phyloP scores from a whole-genome alignment of 92 coral and sea anemone species.

The Phenganax stokvisi region DNA sequence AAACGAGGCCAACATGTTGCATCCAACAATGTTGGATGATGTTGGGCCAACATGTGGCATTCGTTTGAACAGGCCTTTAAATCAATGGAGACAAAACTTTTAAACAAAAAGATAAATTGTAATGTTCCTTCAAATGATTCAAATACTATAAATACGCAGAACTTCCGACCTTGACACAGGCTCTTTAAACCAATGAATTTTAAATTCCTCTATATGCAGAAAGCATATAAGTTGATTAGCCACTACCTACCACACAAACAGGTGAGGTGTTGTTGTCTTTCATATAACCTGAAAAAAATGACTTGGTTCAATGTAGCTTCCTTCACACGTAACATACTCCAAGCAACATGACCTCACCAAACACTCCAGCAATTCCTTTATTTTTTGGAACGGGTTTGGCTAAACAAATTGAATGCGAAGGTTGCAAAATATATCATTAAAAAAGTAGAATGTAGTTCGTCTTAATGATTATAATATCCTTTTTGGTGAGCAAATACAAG shows the following conservation, averaged over 20 bases:
- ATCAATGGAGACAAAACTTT: too few relatives aligned
- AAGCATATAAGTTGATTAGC: too few relatives aligned
- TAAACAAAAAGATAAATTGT: too few relatives aligned
- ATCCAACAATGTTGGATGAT: too few relatives aligned
- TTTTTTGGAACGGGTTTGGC: constrained; percentile 92
- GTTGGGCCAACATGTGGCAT: too few relatives aligned
- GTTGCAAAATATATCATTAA: not conserved
- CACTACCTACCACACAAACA: constrained; percentile 64
- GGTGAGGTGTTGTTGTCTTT: constrained; percentile 73
- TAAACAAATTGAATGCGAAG: constrained; percentile 11
- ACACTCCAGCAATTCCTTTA: constrained; percentile 83
- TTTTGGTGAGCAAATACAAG: too few relatives aligned
- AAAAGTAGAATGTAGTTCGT: not conserved
- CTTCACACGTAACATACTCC: not conserved
- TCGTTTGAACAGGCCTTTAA: too few relatives aligned
- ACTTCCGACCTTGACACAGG: too few relatives aligned
- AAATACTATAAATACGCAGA: too few relatives aligned
- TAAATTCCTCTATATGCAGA: accelerated
- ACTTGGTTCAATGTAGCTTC: not conserved
- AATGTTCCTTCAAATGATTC: too few relatives aligned
- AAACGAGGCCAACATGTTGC: too few relatives aligned
- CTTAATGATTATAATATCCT: too few relatives aligned
- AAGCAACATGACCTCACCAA: constrained; percentile 55
- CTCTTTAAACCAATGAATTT: accelerated
- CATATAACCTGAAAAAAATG: constrained; percentile 65